phyloP scores from a whole-genome alignment of 2,797 vertebrate species.

The Coendou prehensilis region DNA sequence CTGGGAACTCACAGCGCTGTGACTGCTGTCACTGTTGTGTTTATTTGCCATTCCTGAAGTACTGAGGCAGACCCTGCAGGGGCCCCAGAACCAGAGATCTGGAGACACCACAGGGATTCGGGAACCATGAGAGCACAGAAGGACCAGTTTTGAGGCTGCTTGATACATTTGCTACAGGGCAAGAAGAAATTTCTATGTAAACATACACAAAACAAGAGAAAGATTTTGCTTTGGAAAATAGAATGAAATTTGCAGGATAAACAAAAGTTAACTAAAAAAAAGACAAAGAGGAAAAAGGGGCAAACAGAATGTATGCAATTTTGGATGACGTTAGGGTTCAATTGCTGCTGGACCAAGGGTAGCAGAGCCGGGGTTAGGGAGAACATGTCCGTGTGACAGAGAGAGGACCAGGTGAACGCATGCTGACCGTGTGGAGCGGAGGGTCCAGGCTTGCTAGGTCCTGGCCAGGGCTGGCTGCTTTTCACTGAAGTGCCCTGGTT shows the following conservation, averaged over 20 bases:
- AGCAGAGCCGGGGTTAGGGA: not conserved
- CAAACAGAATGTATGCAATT: not conserved
- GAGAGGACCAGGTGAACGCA: accelerated
- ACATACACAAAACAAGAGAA: not conserved
- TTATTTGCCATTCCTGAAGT: not conserved
- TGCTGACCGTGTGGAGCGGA: accelerated
- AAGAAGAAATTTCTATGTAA: not conserved
- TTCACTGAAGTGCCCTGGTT: not conserved
- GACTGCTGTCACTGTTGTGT: accelerated
- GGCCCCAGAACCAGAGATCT: too few relatives aligned
- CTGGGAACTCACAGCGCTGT: not conserved
- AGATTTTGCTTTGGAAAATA: not conserved
- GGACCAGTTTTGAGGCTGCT: not conserved
- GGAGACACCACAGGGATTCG: not conserved
- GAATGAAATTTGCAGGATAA: not conserved
- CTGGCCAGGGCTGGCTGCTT: accelerated
- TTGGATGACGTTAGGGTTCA: not conserved
- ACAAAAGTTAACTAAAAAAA: not conserved
- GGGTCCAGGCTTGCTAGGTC: not conserved
- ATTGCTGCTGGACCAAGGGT: too few relatives aligned
- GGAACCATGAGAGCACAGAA: not conserved
- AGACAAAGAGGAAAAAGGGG: not conserved
- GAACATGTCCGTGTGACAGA: accelerated
- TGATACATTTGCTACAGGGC: not conserved
- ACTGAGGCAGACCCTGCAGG: not conserved